Conservation (phyloP, 2,113 vertebrate genomes). For the Thalassarche chlororhynchos region DNA sequence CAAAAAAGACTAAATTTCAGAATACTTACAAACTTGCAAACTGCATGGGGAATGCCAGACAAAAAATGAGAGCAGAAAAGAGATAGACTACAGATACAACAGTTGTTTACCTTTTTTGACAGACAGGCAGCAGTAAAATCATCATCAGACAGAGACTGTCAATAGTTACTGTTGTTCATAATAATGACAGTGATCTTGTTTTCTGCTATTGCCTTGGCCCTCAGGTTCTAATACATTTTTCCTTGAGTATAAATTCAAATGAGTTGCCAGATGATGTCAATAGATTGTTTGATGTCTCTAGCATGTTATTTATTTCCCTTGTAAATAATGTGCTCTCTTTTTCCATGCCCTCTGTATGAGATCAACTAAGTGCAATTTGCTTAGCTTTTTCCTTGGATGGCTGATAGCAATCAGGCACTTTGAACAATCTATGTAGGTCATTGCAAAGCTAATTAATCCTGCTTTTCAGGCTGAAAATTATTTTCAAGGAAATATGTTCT, state of each 20-base stretch:
- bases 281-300: background rate
- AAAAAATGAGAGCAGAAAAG: background rate
- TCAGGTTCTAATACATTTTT: background rate
- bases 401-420: constrained; percentile 3
- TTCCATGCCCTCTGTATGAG: background rate
- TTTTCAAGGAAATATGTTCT: constrained; percentile 11
- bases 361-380: background rate
- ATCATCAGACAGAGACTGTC: background rate
- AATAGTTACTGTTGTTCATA: background rate
- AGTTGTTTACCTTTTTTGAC: background rate
- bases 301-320: background rate
- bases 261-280: constrained; percentile 11
- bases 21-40: background rate
- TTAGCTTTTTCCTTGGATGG: background rate
- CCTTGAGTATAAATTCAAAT: constrained; percentile 1
- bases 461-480: constrained; percentile 6
- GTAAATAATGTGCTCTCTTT: background rate
- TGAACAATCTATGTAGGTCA: constrained; percentile 18
- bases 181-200: background rate
- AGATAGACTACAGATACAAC: background rate
- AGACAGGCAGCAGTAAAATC: background rate
- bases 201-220: background rate
- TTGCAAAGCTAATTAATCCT: constrained; percentile 15
- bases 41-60: background rate
- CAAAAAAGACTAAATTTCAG: background rate